phyloP scores from a whole-genome alignment of 2,888 invertebrate species.

The Acanthacorydalis orientalis region DNA sequence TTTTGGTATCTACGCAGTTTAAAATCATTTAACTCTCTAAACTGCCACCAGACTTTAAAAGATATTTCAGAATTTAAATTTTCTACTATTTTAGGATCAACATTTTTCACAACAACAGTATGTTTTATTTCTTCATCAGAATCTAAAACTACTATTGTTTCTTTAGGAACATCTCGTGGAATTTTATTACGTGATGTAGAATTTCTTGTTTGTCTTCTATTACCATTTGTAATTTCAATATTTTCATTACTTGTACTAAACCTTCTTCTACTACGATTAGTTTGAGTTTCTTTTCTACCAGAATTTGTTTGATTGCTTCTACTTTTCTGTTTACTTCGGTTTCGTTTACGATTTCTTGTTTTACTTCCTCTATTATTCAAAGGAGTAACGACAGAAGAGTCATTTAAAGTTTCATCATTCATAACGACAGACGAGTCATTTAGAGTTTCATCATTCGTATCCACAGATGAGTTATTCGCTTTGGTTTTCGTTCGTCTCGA shows the following conservation, averaged over 20 bases:
- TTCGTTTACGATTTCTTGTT: background rate
- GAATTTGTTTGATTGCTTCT: too few relatives aligned
- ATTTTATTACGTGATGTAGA: background rate
- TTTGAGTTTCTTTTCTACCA: background rate
- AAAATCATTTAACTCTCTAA: constrained; percentile 25
- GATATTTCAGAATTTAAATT: constrained; percentile 19
- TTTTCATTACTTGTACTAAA: background rate
- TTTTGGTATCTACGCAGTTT: constrained; percentile 27
- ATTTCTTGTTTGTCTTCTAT: background rate
- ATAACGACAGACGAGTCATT: too few relatives aligned
- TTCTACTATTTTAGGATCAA: background rate
- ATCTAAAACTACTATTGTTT: too few relatives aligned
- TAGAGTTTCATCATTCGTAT: too few relatives aligned
- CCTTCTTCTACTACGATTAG: background rate
- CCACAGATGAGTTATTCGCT: too few relatives aligned
- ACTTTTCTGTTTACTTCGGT: background rate
- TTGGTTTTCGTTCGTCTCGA: too few relatives aligned
- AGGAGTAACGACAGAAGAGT: background rate
- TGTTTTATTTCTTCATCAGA: background rate
- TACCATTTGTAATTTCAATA: background rate
- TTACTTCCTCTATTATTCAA: background rate
- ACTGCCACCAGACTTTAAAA: constrained; percentile 31
- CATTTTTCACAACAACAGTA: background rate
- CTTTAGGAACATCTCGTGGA: background rate
- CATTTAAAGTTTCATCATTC: too few relatives aligned